A percentile compares a stretch with the other conserved stretches of the same genome.
phyloP scores from a whole-genome alignment of 2,113 vertebrate genomes.

The Antechinus stuartii region DNA sequence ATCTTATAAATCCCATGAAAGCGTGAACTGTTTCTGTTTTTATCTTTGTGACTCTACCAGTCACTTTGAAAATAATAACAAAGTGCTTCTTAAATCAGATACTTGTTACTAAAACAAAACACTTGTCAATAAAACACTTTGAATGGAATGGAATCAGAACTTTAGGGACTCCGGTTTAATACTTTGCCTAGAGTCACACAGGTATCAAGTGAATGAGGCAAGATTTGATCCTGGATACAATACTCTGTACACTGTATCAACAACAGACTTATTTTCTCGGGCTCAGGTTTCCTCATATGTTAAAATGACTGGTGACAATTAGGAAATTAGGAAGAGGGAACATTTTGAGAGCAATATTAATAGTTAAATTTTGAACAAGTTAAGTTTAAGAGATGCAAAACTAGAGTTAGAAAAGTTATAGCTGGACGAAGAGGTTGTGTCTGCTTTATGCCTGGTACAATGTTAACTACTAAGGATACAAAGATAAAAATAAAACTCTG shows the following conservation, averaged over 20 bases:
- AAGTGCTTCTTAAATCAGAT: too few species aligned
- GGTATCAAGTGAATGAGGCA: neutral
- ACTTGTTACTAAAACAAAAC: too few species aligned
- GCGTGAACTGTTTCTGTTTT: neutral
- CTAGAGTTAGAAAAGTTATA: too few species aligned
- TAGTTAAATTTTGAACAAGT: too few species aligned
- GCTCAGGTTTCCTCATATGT: neutral
- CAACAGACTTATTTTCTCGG: neutral
- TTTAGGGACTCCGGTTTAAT: neutral
- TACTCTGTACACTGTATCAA: neutral
- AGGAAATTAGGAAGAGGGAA: too few species aligned
- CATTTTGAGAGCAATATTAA: too few species aligned
- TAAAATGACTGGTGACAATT: neutral
- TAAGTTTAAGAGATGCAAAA: too few species aligned
- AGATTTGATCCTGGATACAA: neutral
- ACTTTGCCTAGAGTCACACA: neutral
- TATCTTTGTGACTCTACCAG: neutral
- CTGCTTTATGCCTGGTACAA: too few species aligned
- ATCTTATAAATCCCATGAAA: neutral
- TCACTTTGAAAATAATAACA: neutral
- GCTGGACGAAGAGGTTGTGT: too few species aligned
- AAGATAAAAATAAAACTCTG: too few species aligned
- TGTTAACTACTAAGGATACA: too few species aligned
- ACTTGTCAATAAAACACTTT: neutral
- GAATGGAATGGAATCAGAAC: neutral